Percentiles rank a stretch among this genome's conserved stretches.
phyloP scores from a whole-genome alignment of 2,797 vertebrate genomes.

The Enteromius treurensis region DNA sequence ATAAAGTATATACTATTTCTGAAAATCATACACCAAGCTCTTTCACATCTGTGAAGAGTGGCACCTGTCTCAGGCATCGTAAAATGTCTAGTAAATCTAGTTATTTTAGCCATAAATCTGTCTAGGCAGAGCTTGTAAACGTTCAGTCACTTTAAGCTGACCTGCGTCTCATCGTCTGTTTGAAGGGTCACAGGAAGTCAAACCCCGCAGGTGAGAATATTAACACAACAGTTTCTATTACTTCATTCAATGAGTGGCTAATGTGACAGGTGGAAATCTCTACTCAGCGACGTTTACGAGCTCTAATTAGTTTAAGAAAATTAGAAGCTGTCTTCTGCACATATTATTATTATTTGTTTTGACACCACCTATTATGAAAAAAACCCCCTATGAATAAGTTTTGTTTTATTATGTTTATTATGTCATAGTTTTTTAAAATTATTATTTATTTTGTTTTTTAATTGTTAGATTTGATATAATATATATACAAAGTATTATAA shows the following conservation, averaged over 20 bases:
- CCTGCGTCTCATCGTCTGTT: neutral
- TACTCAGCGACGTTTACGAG: neutral
- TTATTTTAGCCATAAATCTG: neutral
- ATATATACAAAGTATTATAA: too few relatives aligned
- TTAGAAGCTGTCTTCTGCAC: neutral
- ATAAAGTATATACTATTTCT: neutral
- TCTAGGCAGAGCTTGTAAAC: too few relatives aligned
- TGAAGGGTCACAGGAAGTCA: neutral
- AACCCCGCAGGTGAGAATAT: neutral
- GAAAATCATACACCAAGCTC: neutral
- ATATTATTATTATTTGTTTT: neutral
- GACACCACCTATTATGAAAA: neutral
- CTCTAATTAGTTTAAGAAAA: conserved; percentile 42
- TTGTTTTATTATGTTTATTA: too few relatives aligned
- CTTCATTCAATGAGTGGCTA: conserved; percentile 14
- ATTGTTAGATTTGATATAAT: too few relatives aligned
- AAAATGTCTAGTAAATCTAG: conserved; percentile 8
- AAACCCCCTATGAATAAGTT: too few relatives aligned
- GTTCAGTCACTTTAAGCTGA: neutral
- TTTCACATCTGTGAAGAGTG: neutral
- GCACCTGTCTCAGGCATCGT: neutral
- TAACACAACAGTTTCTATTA: neutral
- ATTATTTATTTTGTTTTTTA: too few relatives aligned
- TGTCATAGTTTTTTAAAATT: too few relatives aligned
- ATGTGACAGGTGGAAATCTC: conserved; percentile 27